These are phyloP conservation scores for Dasysyrphus tricinctus DNA, from an alignment of 2,888 invertebrate species.

Conservation along the genomic window DNA sequence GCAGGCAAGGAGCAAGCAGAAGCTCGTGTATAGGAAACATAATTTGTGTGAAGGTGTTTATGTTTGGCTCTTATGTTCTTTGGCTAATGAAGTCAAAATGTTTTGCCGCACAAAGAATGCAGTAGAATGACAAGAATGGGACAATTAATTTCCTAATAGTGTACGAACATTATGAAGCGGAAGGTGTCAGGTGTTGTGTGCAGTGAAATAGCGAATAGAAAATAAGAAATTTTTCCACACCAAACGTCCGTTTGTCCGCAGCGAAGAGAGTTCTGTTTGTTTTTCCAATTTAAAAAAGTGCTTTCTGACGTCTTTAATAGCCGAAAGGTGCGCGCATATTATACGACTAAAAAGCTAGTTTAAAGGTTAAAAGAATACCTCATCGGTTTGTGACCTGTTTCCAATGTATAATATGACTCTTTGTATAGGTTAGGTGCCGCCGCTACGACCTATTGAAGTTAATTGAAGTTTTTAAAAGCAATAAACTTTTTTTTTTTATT, in stretches of 20 bases:
- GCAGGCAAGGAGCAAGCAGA: conserved; percentile 23
- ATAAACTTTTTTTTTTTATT: not conserved
- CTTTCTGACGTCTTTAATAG: conserved; percentile 3
- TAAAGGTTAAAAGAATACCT: conserved; percentile 19
- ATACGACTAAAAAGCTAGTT: not conserved
- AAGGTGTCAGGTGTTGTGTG: conserved; percentile 12
- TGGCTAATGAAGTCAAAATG: conserved; percentile 67
- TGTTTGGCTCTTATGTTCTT: conserved; percentile 53
- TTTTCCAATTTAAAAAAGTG: conserved; percentile 1
- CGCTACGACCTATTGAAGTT: not conserved
- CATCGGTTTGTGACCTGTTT: conserved; percentile 10
- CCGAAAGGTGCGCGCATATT: not conserved
- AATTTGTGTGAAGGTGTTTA: conserved; percentile 69
- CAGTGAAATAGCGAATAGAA: too few relatives aligned
- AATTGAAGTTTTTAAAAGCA: conserved; percentile 12
- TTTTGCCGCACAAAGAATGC: conserved; percentile 56
- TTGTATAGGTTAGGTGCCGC: not conserved
- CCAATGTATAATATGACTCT: not conserved
- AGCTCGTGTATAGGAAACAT: conserved; percentile 17
- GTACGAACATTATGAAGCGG: conserved; percentile 28
- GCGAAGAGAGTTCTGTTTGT: not conserved
- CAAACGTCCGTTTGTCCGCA: not conserved
- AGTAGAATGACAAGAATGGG: conserved; percentile 59
- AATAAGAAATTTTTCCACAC: not conserved
- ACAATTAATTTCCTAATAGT: conserved; percentile 43